These are phyloP conservation scores for Gulo gulo DNA, from an alignment of 2,113 vertebrate species.

Conservation along the genomic window DNA sequence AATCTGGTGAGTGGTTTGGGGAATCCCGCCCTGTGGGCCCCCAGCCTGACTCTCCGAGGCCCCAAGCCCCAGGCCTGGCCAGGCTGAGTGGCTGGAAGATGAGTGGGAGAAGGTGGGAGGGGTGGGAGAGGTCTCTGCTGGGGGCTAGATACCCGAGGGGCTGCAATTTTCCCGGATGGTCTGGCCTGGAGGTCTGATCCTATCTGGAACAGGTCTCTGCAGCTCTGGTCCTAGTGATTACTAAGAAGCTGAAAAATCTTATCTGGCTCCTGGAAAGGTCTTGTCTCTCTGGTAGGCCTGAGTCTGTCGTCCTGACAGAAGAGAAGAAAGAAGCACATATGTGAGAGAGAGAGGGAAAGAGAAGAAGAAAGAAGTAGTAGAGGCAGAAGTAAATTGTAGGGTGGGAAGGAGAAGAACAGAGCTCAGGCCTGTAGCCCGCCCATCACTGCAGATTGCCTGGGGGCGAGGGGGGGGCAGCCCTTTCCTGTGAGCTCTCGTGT, in stretches of 20 bases:
- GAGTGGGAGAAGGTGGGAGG: not conserved
- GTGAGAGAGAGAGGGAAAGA: too few species aligned
- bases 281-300: not conserved
- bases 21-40: not conserved
- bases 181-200: not conserved
- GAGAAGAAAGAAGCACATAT: not conserved
- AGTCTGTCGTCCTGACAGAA: not conserved
- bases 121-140: not conserved
- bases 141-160: not conserved
- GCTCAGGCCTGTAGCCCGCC: not conserved
- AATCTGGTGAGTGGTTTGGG: conserved; percentile 86
- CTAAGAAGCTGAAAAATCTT: not conserved
- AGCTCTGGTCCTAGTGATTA: not conserved
- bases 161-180: not conserved
- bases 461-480: not conserved
- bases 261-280: not conserved
- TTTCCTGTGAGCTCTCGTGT: not conserved
- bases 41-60: not conserved
- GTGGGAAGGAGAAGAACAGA: accelerated
- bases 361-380: not conserved
- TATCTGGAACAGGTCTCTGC: not conserved
- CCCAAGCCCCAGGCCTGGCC: not conserved
- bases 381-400: accelerated
- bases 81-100: not conserved
- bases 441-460: not conserved